These are phyloP conservation scores for Marmota flaviventris DNA, from an alignment of 2,113 vertebrate genomes.

Conservation along the genomic window DNA sequence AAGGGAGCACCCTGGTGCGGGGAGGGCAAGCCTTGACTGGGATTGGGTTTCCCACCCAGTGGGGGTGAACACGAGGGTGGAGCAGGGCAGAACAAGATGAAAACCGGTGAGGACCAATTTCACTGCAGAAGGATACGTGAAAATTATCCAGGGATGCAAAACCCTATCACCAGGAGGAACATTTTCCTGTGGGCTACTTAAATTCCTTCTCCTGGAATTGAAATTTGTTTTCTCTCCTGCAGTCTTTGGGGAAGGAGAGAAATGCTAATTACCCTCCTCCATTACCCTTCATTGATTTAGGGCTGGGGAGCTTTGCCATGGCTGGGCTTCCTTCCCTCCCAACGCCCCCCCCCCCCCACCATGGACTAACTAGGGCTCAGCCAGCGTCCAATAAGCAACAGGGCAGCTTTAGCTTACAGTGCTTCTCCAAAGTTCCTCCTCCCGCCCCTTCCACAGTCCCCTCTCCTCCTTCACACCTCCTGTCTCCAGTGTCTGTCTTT, in stretches of 20 bases:
- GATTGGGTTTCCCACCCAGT: neutral
- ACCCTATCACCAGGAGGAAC: neutral
- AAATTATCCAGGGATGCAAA: neutral
- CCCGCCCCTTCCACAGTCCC: no score
- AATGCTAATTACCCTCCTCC: constrained; percentile 48
- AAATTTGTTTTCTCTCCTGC: constrained; percentile 56
- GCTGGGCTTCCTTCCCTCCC: neutral
- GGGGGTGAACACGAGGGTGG: neutral
- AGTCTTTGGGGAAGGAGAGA: constrained; percentile 47
- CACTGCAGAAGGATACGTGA: neutral
- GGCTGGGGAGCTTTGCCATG: neutral
- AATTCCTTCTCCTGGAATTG: neutral
- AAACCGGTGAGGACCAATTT: neutral
- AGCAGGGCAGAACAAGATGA: neutral
- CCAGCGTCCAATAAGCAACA: neutral
- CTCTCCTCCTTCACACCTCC: neutral
- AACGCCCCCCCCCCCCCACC: constrained; percentile 16
- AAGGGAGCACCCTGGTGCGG: neutral
- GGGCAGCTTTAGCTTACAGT: neutral
- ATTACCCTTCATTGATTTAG: constrained; percentile 51
- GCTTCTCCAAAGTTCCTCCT: neutral
- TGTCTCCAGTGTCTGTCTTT: neutral
- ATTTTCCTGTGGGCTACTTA: neutral
- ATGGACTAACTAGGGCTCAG: constrained; percentile 46
- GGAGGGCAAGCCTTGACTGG: neutral